Conservation (phyloP, 2,113 vertebrate species). For the Neodontobutis hainanensis region DNA sequence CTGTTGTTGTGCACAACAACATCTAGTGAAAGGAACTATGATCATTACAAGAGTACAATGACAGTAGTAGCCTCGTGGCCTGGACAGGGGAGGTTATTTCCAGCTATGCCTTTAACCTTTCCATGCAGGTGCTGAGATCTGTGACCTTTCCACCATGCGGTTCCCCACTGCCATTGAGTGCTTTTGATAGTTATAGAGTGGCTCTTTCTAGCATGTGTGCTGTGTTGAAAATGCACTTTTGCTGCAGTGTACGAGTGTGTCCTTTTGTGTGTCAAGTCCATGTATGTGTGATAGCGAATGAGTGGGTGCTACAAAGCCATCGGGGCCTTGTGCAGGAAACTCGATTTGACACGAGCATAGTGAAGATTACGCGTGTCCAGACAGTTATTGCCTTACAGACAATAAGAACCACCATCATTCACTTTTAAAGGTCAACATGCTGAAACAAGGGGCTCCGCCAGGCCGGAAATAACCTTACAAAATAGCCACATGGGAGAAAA, state of each 20-base stretch:
- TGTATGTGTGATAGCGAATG: conserved; percentile 27
- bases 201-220: conserved; percentile 32
- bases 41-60: conserved; percentile 15
- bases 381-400: conserved; percentile 76
- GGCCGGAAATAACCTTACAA: conserved; percentile 71
- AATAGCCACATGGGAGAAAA: conserved; percentile 58
- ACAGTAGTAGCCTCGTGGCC: conserved; percentile 7
- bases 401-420: conserved; percentile 71
- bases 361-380: conserved; percentile 73
- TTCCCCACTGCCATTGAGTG: conserved; percentile 66
- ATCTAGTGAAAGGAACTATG: neutral
- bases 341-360: conserved; percentile 64
- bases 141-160: conserved; percentile 63
- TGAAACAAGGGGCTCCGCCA: conserved; percentile 66
- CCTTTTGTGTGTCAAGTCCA: conserved; percentile 33
- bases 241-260: conserved; percentile 21
- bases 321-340: conserved; percentile 51
- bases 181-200: conserved; percentile 64
- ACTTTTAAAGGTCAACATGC: conserved; percentile 74
- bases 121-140: conserved; percentile 63
- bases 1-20: neutral
- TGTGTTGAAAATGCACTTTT: conserved; percentile 40
- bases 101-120: conserved; percentile 74
- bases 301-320: conserved; percentile 24
- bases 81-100: conserved; percentile 54